A percentile compares a stretch with the other conserved stretches of the same genome.
Evolutionary conservation across 2,113 vertebrate genomes (phyloP).

Genomic region (Vulpes lagopus): DNA sequence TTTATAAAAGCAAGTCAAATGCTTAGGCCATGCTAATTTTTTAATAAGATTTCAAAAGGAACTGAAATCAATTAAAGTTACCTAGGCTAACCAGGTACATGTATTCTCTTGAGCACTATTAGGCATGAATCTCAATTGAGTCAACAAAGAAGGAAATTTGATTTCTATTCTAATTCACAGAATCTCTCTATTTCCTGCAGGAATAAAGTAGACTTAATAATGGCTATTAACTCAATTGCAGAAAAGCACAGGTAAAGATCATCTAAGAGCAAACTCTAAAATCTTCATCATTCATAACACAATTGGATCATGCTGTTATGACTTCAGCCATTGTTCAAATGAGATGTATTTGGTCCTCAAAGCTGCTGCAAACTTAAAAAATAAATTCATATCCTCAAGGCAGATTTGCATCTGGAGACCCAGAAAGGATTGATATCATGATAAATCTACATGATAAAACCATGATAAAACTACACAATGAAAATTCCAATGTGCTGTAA

Average conservation of each 20-base stretch:
- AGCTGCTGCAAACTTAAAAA: conserved; percentile 62
- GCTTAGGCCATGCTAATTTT: background rate
- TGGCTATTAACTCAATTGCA: conserved; percentile 46
- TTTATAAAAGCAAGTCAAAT: conserved; percentile 43
- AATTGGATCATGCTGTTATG: background rate
- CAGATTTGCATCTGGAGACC: conserved; percentile 2
- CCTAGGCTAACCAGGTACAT: background rate
- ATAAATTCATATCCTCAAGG: conserved; percentile 10
- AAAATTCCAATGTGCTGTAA: conserved; percentile 16
- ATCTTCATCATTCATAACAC: conserved; percentile 5
- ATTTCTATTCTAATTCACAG: conserved; percentile 68
- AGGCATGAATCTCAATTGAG: conserved; percentile 37
- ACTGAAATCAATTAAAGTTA: conserved; percentile 62
- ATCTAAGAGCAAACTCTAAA: conserved; percentile 43
- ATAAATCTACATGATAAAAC: background rate
- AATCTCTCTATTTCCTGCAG: conserved; percentile 43
- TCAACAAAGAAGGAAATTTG: conserved; percentile 52
- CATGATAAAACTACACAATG: conserved; percentile 29
- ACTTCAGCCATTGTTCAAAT: conserved; percentile 31
- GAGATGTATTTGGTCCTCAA: background rate
- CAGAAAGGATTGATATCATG: conserved; percentile 2
- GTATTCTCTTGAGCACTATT: conserved; percentile 23
- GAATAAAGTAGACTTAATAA: conserved; percentile 64
- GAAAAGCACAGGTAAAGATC: conserved; percentile 43
- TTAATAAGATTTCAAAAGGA: conserved; percentile 41